Conservation (phyloP, 2,888 invertebrate genomes). For the Yponomeuta malinellus region DNA sequence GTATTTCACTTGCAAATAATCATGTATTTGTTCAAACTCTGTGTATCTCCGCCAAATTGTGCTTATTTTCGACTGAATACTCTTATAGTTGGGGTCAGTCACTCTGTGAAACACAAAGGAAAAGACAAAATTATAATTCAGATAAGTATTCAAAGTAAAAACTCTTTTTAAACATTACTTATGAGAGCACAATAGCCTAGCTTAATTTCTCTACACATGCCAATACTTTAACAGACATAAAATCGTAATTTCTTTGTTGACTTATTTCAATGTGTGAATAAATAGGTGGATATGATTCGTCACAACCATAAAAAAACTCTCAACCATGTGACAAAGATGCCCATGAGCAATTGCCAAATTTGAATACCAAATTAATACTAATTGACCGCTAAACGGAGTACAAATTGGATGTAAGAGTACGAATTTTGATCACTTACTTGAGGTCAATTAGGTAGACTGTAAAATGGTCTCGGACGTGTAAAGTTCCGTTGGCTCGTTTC, state of each 20-base stretch:
- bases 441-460: conserved; percentile 87
- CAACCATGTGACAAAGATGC: neutral
- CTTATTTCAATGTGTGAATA: neutral
- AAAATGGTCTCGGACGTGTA: conserved; percentile 85
- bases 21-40: conserved; percentile 87
- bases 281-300: neutral
- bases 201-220: too few species aligned
- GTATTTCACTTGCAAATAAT: conserved; percentile 85
- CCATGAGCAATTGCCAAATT: neutral
- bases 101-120: conserved; percentile 66
- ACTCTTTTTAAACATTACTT: too few species aligned
- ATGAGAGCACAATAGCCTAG: too few species aligned
- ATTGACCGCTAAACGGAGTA: neutral
- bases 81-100: conserved; percentile 77
- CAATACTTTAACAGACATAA: too few species aligned
- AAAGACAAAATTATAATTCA: too few species aligned
- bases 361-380: neutral
- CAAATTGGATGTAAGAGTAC: neutral
- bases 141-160: too few species aligned
- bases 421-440: conserved; percentile 72
- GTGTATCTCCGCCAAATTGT: conserved; percentile 88
- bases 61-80: conserved; percentile 77
- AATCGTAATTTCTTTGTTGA: too few species aligned
- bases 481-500: conserved; percentile 83
- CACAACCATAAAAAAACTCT: neutral